phyloP scores from a whole-genome alignment of 1,140 invertebrate species.

The Pectinophora gossypiella region DNA sequence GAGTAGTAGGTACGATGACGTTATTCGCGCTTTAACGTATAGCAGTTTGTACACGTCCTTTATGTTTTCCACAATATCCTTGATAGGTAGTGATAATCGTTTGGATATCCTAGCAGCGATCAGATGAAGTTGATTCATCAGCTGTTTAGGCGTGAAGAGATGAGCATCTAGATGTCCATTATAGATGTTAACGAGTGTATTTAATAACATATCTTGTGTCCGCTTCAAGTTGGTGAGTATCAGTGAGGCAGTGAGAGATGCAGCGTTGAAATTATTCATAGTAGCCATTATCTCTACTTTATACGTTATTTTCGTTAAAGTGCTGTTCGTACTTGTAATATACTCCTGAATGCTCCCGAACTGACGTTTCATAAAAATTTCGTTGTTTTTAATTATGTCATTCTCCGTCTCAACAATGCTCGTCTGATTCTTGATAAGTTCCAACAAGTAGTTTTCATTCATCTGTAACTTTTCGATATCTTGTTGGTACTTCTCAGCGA shows the following conservation, averaged over 20 bases:
- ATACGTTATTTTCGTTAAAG: no score
- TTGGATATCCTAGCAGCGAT: slow-evolving; percentile 20
- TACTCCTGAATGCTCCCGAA: no score
- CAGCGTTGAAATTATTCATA: slow-evolving; percentile 16
- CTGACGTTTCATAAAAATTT: no score
- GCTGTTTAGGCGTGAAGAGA: slow-evolving; percentile 11
- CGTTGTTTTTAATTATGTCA: no score
- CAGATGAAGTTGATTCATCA: slow-evolving; percentile 13
- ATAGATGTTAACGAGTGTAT: slow-evolving; percentile 12
- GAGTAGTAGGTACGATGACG: slow-evolving; percentile 12
- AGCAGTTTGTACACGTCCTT: slow-evolving; percentile 15
- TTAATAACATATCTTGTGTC: slow-evolving; percentile 19
- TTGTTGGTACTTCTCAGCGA: no score
- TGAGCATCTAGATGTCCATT: slow-evolving; percentile 21
- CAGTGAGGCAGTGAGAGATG: slow-evolving; percentile 12
- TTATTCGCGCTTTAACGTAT: slow-evolving; percentile 16
- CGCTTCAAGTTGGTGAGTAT: slow-evolving; percentile 12
- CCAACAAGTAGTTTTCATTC: no score
- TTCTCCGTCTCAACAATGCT: no score
- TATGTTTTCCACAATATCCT: slow-evolving; percentile 9
- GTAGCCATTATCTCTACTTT: slow-evolving; percentile 14
- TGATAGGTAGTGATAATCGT: slow-evolving; percentile 16
- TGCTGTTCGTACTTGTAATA: no score
- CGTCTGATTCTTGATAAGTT: no score
- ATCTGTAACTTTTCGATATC: no score